These are phyloP conservation scores for Uropetala carovei DNA, from an alignment of 2,888 invertebrate genomes.

Conservation along the genomic window DNA sequence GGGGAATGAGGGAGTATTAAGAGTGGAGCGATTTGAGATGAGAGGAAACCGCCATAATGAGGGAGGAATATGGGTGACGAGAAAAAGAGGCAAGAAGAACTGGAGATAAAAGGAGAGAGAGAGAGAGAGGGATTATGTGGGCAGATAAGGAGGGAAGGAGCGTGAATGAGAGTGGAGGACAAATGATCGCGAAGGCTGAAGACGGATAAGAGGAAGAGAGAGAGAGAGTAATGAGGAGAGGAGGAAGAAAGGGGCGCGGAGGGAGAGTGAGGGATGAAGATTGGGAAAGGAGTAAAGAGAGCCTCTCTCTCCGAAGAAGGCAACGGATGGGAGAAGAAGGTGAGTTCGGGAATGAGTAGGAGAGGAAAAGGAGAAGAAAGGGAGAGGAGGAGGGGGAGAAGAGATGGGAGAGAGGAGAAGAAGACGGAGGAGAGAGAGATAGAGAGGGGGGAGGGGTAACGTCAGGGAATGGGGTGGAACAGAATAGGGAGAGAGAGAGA, in stretches of 20 bases:
- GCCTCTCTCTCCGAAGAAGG: background rate
- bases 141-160: background rate
- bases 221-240: background rate
- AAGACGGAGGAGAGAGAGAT: background rate
- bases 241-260: background rate
- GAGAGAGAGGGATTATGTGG: background rate
- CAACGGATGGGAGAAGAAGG: background rate
- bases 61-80: background rate
- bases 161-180: background rate
- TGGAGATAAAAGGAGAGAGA: background rate
- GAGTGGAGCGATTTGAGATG: background rate
- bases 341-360: background rate
- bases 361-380: background rate
- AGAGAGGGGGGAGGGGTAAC: background rate
- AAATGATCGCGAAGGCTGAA: background rate
- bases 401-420: background rate
- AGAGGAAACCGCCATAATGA: background rate
- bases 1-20: background rate
- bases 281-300: background rate
- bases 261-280: background rate
- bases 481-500: background rate
- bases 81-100: background rate
- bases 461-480: background rate
- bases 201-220: background rate
- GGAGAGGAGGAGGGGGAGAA: background rate